Base-by-base conservation (phyloP, 2,888 invertebrate species). In the Deilephila porcellus region DNA sequence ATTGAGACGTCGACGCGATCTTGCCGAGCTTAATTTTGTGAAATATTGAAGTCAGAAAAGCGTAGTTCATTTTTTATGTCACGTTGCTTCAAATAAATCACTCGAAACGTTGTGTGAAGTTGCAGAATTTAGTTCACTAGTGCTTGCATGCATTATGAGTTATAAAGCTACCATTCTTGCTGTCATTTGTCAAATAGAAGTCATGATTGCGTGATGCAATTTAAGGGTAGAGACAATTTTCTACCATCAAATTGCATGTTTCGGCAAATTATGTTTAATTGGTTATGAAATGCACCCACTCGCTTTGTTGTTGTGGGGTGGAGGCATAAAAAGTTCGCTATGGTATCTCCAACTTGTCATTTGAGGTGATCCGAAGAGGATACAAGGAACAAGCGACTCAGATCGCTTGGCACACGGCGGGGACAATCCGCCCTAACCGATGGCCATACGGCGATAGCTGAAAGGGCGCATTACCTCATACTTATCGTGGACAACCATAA, bases 1-100 rank as follows among this genome's bases (percentile, higher is more conserved):
- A 87, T 87, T 81, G 82, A 80, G 79, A 79, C 76, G 74, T 76
- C 73, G 53, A 56, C 53, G 77, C 78, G 74, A 76, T 75, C 74
- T 74, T 64, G 72, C 56, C 70, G 72, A 70, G 73, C 75, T 76
- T 79, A 76, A 79, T 79, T 78, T 76, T 32, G 77, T 73, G 75
- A 79, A 82, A 84, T 81, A 76, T 80, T 76, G 64, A 79, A 78
- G 75, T 75, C 74, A 62, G 74, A 74, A 74, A 75, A 75, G 62
- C 37, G 63, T 64, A 62, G 62, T 60, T 70, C 60, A 70, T 71
- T 62, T 71, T 60, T 71, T 56, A 63, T 75, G n/a, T 72, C 25
- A 73, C 62, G 64, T 7, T 32, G n/a, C 20, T n/a, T 71, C 34
- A 20, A 56, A 71, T 71, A 71, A 71, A 56, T 53, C 59, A 29